phyloP scores from a whole-genome alignment of 2,888 invertebrate species.

The Drosophila robusta region DNA sequence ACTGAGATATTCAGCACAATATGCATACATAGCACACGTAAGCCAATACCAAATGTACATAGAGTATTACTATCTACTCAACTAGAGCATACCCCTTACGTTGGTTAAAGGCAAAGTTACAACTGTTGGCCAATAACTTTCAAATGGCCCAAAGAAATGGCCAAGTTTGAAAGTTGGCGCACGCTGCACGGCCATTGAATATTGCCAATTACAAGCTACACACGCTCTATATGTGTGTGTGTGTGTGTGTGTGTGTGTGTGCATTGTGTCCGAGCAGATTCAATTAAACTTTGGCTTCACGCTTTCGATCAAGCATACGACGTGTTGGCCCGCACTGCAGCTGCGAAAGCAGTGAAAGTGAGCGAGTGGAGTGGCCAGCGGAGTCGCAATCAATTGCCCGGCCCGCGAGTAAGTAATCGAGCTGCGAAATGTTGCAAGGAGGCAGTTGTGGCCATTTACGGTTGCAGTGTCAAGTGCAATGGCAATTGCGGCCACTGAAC shows the following conservation, averaged over 20 bases:
- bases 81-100: background rate
- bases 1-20: background rate
- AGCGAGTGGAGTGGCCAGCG: slow-evolving; percentile 1
- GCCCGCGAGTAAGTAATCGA: slow-evolving; percentile 35
- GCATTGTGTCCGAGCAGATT: slow-evolving; percentile 57
- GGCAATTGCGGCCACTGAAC: slow-evolving; percentile 62
- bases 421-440: slow-evolving; percentile 37
- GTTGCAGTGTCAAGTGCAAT: slow-evolving; percentile 70
- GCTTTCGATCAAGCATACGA: slow-evolving; percentile 71
- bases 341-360: slow-evolving; percentile 63
- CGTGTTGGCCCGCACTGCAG: slow-evolving; percentile 41
- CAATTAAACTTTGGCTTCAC: slow-evolving; percentile 79
- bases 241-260: slow-evolving; percentile 3
- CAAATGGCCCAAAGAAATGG: slow-evolving; percentile 63
- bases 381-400: slow-evolving; percentile 32
- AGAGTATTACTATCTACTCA: too few species aligned
- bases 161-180: slow-evolving; percentile 72
- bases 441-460: slow-evolving; percentile 24
- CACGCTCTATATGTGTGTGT: background rate
- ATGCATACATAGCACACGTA: too few species aligned
- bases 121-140: slow-evolving; percentile 69
- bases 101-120: slow-evolving; percentile 22
- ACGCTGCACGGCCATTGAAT: slow-evolving; percentile 47
- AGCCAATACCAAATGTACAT: too few species aligned
- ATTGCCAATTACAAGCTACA: slow-evolving; percentile 62